Evolutionary conservation across 2,113 vertebrate genomes (phyloP), one percentile per base, ranked within the genome.

Genomic region (Oceanites oceanicus): DNA sequence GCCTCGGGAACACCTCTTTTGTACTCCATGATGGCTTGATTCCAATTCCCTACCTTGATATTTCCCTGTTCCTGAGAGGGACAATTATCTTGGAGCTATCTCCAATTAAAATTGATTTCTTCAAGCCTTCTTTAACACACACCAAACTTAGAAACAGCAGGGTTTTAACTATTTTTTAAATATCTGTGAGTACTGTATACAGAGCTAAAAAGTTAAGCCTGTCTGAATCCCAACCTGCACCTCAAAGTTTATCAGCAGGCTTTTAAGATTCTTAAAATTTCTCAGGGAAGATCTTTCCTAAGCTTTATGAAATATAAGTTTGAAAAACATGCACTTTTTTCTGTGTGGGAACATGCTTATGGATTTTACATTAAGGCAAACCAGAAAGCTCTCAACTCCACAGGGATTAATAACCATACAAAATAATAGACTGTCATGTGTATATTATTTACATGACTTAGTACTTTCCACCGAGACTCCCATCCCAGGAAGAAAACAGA

Each of bases 301-400:
- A 75, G 56, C 29, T 81, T 88, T 84, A 84, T 68, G 80, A 95
- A 94, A 83, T 36, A 53, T 4, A 77, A 63, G 58, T 73, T 63
- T 92, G 53, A 65, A 96, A 84, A 90, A 72, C 45, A 61, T 55
- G n/a, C 30, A n/a, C 13, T 63, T 72, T 91, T 92, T 86, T 61
- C 71, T 91, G n/a, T 75, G 84, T 89, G 76, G 90, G 82, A 97
- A 95, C 53, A 55, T 40, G 59, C 87, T 95, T 95, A 96, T 96
- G 97, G 96, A 95, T 97, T 97, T 97, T 92, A 93, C 96, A 97
- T 97, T 97, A 97, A 97, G 96, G 86, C 85, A 89, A 96, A 96
- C 61, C 89, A 97, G 95, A 97, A 97, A 92, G 63, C 84, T 86
- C 91, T 96, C 61, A 92, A 71, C 78, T 97, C 97, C 58, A 59